These are phyloP conservation scores for Charina bottae DNA, from an alignment of 2,113 vertebrate species.

Conservation along the genomic window DNA sequence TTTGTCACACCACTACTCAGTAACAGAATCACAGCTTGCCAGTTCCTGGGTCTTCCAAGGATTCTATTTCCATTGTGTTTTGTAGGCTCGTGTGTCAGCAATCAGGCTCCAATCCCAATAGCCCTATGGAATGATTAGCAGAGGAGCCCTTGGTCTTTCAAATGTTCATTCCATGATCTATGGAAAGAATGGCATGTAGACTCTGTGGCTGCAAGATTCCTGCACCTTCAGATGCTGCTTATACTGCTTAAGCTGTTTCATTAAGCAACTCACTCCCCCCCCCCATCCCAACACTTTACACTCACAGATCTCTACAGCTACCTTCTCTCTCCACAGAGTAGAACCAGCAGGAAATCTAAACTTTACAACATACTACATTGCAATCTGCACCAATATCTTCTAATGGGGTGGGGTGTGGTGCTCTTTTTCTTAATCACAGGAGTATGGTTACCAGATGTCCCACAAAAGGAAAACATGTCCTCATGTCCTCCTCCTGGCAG, in stretches of 20 bases:
- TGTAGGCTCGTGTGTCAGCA: constrained; percentile 23
- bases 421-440: background rate
- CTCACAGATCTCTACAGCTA: background rate
- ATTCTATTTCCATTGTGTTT: constrained; percentile 24
- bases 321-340: background rate
- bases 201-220: background rate
- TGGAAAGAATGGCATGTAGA: background rate
- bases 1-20: constrained; percentile 17
- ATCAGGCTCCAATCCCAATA: constrained; percentile 6
- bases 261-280: background rate
- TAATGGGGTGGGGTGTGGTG: background rate
- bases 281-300: background rate
- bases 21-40: constrained; percentile 23
- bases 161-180: background rate
- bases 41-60: constrained; percentile 9
- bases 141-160: background rate
- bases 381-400: background rate
- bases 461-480: background rate
- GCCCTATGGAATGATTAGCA: background rate
- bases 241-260: accelerated
- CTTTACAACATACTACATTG: accelerated
- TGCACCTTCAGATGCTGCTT: background rate
- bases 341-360: background rate
- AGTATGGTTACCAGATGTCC: background rate
- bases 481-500: background rate